Conservation (phyloP, 2,797 vertebrate genomes). For the Psittacula echo region DNA sequence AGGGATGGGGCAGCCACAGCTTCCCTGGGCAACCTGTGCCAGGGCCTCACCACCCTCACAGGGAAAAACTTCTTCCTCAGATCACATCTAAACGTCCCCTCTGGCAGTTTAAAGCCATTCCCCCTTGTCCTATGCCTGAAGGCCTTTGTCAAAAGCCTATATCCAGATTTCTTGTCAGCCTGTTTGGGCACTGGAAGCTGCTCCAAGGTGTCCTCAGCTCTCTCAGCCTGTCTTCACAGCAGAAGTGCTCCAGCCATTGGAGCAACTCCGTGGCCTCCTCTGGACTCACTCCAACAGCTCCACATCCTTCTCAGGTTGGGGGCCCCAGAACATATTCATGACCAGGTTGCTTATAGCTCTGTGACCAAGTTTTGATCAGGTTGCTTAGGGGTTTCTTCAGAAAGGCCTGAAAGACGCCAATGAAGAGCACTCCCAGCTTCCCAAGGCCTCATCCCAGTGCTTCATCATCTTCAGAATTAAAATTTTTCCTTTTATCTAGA, state of each 20-base stretch:
- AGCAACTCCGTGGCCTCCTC: background rate
- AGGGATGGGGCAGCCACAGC: background rate
- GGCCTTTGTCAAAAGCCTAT: background rate
- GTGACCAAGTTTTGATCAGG: background rate
- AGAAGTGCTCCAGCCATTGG: background rate
- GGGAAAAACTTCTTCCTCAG: background rate
- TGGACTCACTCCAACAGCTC: background rate
- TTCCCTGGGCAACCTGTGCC: background rate
- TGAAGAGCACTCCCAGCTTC: background rate
- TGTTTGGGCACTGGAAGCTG: background rate
- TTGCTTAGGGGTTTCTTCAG: background rate
- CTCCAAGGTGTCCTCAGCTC: background rate
- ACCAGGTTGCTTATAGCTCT: background rate
- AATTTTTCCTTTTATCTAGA: accelerated
- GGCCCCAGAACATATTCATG: background rate
- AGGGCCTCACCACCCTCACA: background rate
- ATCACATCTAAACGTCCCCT: background rate
- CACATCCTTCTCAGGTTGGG: background rate
- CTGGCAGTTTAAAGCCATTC: background rate
- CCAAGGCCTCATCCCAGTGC: background rate
- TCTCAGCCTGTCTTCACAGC: background rate
- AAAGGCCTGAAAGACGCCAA: background rate
- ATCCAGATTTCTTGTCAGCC: background rate
- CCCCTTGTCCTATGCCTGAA: too few relatives aligned
- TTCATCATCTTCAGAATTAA: background rate